phyloP scores from a whole-genome alignment of 2,888 invertebrate species.

The Griposia aprilina region DNA sequence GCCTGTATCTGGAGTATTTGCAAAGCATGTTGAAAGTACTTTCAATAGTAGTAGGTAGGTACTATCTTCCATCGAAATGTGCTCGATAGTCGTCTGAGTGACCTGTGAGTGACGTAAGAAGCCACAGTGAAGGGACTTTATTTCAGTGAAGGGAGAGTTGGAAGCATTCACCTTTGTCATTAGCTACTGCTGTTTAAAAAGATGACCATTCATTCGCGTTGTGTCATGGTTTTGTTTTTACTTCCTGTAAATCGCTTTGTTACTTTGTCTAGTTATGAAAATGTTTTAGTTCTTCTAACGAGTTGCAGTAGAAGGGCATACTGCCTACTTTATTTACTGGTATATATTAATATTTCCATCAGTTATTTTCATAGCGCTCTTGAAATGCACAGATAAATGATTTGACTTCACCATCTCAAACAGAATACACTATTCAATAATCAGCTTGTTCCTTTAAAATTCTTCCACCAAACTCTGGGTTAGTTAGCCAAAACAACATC shows the following conservation, averaged over 20 bases:
- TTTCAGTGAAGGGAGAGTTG: constrained; percentile 20
- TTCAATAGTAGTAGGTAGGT: too few relatives aligned
- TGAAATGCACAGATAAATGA: background rate
- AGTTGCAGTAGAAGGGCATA: background rate
- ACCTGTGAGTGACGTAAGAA: constrained; percentile 7
- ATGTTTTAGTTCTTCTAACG: background rate
- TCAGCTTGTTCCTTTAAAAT: constrained; percentile 8
- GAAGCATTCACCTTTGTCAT: constrained; percentile 6
- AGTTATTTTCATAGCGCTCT: background rate
- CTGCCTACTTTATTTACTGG: background rate
- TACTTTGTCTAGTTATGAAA: too few relatives aligned
- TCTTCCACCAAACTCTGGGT: constrained; percentile 10
- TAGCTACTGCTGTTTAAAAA: constrained; percentile 1
- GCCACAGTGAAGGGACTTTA: constrained; percentile 28
- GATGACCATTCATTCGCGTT: background rate
- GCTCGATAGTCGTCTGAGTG: too few relatives aligned
- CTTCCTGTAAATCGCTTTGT: background rate
- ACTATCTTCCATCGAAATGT: too few relatives aligned
- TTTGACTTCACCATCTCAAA: background rate
- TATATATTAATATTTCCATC: background rate
- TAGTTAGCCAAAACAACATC: constrained; percentile 45
- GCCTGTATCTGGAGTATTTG: too few relatives aligned
- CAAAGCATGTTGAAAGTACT: too few relatives aligned
- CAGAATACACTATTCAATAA: background rate
- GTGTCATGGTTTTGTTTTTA: background rate